Conservation (phyloP, 2,888 invertebrate genomes). For the Euplagia quadripunctaria region DNA sequence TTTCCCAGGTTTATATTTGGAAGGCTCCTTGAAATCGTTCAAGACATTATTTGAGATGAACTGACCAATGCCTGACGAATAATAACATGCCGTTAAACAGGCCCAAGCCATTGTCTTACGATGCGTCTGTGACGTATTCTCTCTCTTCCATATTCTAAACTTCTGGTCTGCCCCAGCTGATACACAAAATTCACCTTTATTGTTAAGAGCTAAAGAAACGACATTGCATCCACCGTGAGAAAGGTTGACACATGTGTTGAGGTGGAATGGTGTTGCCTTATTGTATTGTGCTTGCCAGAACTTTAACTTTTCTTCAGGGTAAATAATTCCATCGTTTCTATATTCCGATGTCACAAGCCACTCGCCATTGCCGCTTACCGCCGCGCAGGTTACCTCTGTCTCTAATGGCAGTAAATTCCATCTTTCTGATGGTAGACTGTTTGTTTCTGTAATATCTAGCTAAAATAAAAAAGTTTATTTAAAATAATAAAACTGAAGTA, state of each 20-base stretch:
- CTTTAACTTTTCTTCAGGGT: constrained; percentile 80
- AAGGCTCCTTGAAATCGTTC: constrained; percentile 71
- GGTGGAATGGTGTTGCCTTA: constrained; percentile 64
- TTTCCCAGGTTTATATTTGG: constrained; percentile 46
- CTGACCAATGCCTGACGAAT: constrained; percentile 76
- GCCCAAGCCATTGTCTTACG: constrained; percentile 64
- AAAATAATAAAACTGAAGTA: background rate
- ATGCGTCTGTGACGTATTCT: constrained; percentile 54
- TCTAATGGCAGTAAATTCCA: constrained; percentile 79
- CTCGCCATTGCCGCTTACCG: constrained; percentile 71
- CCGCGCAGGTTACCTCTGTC: constrained; percentile 79
- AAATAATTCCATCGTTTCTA: constrained; percentile 76
- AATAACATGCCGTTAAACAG: constrained; percentile 81
- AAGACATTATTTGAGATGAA: constrained; percentile 70
- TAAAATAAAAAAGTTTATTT: constrained; percentile 53
- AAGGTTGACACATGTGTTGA: constrained; percentile 79
- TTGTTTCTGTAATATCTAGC: constrained; percentile 82
- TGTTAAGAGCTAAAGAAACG: constrained; percentile 72
- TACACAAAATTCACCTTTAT: constrained; percentile 77
- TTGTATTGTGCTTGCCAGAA: constrained; percentile 72
- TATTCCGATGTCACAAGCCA: constrained; percentile 83
- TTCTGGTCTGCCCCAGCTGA: constrained; percentile 81
- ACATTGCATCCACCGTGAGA: constrained; percentile 81
- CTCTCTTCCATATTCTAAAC: constrained; percentile 78
- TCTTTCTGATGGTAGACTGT: constrained; percentile 76